These are phyloP conservation scores for Melanogrammus aeglefinus DNA, from an alignment of 2,797 vertebrate genomes.

Conservation along the genomic window DNA sequence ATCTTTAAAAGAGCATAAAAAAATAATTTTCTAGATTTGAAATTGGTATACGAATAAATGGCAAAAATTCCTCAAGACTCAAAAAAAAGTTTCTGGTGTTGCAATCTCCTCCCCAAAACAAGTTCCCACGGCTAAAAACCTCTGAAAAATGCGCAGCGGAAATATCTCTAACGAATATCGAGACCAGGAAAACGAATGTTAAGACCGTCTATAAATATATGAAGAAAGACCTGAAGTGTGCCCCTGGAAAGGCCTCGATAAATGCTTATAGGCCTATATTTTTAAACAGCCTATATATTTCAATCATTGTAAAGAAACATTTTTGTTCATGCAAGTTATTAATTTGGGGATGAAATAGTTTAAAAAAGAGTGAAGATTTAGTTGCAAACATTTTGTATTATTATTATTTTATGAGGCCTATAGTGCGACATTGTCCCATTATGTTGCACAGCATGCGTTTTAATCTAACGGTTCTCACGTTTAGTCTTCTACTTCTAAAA, in stretches of 20 bases:
- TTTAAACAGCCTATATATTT: not conserved
- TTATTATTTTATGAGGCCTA: not conserved
- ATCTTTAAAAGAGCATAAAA: not conserved
- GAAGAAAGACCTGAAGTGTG: not conserved
- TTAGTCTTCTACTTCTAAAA: not conserved
- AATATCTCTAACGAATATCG: not conserved
- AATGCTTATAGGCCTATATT: not conserved
- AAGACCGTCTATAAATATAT: not conserved
- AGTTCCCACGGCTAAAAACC: not conserved
- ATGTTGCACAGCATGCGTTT: not conserved
- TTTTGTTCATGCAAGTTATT: not conserved
- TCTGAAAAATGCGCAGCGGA: not conserved
- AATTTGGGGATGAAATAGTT: not conserved
- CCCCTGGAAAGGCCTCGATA: not conserved
- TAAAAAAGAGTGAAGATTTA: not conserved
- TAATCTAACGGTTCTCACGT: not conserved
- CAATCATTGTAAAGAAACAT: not conserved
- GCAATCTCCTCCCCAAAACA: not conserved
- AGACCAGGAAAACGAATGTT: not conserved
- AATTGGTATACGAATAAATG: no score
- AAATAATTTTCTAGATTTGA: not conserved
- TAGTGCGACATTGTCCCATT: not conserved
- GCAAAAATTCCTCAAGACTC: not conserved
- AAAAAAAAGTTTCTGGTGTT: not conserved
- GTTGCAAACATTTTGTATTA: not conserved